Evolutionary conservation across 2,888 invertebrate species (phyloP).

Genomic region (Aradus depressus): DNA sequence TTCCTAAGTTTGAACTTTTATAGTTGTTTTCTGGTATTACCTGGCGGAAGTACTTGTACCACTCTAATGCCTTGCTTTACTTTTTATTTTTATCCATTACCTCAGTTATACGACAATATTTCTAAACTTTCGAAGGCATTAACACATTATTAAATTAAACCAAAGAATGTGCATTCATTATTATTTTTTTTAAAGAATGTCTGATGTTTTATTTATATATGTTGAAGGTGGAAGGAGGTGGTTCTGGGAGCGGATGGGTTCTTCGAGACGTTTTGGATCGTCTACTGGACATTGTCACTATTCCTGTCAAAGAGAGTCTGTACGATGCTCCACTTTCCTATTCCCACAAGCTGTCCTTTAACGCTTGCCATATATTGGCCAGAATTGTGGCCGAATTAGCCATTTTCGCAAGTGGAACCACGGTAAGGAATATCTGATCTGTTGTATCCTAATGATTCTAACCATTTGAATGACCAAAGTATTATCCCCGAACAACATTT

Average conservation of each 20-base stretch:
- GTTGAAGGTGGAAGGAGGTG: conserved; percentile 38
- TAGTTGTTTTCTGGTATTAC: no score
- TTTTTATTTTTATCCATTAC: no score
- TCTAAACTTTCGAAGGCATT: neutral
- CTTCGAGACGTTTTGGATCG: conserved; percentile 74
- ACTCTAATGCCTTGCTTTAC: no score
- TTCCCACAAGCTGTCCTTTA: conserved; percentile 43
- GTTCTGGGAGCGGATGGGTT: conserved; percentile 46
- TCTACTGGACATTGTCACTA: conserved; percentile 66
- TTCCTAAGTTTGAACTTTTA: no score
- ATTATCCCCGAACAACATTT: no score
- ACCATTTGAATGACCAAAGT: no score
- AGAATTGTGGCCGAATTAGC: conserved; percentile 80
- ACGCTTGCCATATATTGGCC: conserved; percentile 66
- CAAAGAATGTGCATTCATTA: neutral
- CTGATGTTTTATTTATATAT: conserved; percentile 6
- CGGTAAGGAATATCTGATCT: conserved; percentile 50
- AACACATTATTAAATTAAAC: neutral
- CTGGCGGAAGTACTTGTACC: no score
- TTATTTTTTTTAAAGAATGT: neutral
- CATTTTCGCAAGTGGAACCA: conserved; percentile 63
- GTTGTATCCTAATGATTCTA: no score
- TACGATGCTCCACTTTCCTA: conserved; percentile 39
- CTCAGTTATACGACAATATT: neutral
- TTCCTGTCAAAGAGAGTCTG: conserved; percentile 55